Evolutionary conservation across 2,113 vertebrate genomes (phyloP).

Genomic region (Gadus chalcogrammus): DNA sequence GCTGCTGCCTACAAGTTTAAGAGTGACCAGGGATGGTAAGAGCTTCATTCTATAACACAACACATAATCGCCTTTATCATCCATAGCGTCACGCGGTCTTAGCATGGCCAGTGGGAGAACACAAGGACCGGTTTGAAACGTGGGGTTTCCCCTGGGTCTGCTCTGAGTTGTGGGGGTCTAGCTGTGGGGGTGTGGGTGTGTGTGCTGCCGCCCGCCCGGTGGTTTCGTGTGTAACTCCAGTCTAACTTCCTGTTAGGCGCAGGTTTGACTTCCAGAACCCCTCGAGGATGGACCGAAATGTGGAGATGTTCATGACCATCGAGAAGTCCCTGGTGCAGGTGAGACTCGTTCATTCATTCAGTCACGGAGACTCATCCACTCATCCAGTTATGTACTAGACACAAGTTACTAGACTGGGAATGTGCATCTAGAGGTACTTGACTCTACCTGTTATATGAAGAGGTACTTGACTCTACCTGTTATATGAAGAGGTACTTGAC

Average conservation of each 20-base stretch:
- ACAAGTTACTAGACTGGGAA: neutral
- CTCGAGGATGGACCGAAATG: conserved; percentile 95
- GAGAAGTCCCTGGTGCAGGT: conserved; percentile 96
- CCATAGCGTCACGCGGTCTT: too few relatives aligned
- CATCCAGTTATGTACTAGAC: too few relatives aligned
- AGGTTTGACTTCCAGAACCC: conserved; percentile 99
- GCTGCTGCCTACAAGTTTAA: conserved; percentile 98
- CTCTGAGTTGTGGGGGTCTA: neutral
- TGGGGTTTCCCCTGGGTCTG: too few relatives aligned
- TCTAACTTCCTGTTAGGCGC: conserved; percentile 83
- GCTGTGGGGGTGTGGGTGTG: neutral
- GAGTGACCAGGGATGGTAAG: conserved; percentile 99
- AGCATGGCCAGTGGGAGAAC: too few relatives aligned
- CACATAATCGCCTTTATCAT: too few relatives aligned
- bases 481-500: too few relatives aligned
- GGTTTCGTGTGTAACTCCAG: conserved; percentile 72
- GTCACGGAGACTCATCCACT: too few relatives aligned
- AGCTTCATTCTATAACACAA: conserved; percentile 32
- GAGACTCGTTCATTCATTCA: conserved; percentile 17
- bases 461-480: too few relatives aligned
- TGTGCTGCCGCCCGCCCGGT: conserved; percentile 25
- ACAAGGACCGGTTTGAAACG: too few relatives aligned
- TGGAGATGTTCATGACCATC: conserved; percentile 99
- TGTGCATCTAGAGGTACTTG: neutral
- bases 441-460: neutral